Conservation (phyloP, 92 coral and sea anemone species). For the Ricordea florida region DNA sequence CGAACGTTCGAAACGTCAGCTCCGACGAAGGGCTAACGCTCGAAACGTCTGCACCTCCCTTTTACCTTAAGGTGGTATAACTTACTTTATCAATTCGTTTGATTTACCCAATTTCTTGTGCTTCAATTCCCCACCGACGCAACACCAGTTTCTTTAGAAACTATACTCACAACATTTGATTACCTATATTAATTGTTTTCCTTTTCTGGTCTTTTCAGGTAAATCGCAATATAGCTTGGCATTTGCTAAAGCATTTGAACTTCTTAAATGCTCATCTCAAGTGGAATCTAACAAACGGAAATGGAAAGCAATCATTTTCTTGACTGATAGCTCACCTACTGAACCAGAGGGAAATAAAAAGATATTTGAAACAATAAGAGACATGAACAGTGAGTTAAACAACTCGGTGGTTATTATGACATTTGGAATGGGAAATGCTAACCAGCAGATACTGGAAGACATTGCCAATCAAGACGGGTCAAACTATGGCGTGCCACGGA, state of each 20-base stretch:
- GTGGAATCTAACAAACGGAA: neutral
- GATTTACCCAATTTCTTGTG: too few relatives aligned
- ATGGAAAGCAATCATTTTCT: conserved; percentile 39
- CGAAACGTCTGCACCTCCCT: too few relatives aligned
- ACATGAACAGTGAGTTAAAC: conserved; percentile 22
- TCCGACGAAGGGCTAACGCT: too few relatives aligned
- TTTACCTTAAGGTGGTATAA: too few relatives aligned
- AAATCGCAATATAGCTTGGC: conserved; percentile 2
- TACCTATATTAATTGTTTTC: neutral
- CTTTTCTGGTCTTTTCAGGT: neutral
- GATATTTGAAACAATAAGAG: conserved; percentile 25
- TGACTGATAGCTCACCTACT: conserved; percentile 60
- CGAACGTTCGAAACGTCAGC: too few relatives aligned
- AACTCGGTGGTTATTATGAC: conserved; percentile 51
- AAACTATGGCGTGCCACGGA: conserved; percentile 6
- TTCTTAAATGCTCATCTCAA: conserved; percentile 9
- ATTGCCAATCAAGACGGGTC: conserved; percentile 42
- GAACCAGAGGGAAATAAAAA: neutral
- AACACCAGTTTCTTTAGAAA: too few relatives aligned
- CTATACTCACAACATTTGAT: too few relatives aligned
- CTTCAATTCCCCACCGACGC: too few relatives aligned
- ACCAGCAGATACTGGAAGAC: conserved; percentile 25
- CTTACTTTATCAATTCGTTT: too few relatives aligned
- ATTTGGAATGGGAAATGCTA: conserved; percentile 42
- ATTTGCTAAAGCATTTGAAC: conserved; percentile 41